Conservation (phyloP, 2,797 vertebrate species). For the Allochrocebus solatus region DNA sequence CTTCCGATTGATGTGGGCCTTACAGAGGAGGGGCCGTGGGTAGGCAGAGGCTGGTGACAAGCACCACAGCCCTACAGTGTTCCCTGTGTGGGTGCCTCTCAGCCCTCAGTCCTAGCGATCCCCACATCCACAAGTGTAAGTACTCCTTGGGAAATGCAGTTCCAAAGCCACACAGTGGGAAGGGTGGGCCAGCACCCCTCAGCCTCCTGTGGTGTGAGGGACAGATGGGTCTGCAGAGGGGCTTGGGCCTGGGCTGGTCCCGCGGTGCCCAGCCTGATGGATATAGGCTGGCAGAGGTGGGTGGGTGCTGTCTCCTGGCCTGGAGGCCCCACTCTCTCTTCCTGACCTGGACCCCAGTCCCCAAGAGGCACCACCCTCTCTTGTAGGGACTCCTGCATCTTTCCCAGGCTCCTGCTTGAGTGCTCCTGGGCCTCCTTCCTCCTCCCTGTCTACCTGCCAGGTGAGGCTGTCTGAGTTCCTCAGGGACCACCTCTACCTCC, state of each 20-base stretch:
- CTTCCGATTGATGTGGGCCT: background rate
- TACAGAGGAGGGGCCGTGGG: background rate
- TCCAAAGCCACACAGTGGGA: background rate
- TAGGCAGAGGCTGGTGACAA: background rate
- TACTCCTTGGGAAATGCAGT: background rate
- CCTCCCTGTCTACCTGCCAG: background rate
- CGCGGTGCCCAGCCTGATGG: background rate
- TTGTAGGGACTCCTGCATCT: background rate
- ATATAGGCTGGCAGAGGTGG: background rate
- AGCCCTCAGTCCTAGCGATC: background rate
- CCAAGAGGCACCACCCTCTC: background rate
- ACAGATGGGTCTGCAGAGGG: background rate
- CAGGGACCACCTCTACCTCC: background rate
- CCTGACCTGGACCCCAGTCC: background rate
- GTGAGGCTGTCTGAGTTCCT: background rate
- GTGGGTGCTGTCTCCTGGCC: background rate
- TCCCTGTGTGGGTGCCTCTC: background rate
- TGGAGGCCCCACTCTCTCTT: background rate
- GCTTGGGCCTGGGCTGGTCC: background rate
- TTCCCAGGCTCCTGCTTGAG: background rate
- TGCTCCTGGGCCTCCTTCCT: background rate
- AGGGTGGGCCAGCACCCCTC: background rate
- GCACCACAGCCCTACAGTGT: background rate
- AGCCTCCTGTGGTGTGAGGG: background rate
- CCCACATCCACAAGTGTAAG: background rate